Percentiles rank a stretch among this genome's conserved stretches.
phyloP scores from a whole-genome alignment of 2,113 vertebrate genomes.

The Pseudopipra pipra region DNA sequence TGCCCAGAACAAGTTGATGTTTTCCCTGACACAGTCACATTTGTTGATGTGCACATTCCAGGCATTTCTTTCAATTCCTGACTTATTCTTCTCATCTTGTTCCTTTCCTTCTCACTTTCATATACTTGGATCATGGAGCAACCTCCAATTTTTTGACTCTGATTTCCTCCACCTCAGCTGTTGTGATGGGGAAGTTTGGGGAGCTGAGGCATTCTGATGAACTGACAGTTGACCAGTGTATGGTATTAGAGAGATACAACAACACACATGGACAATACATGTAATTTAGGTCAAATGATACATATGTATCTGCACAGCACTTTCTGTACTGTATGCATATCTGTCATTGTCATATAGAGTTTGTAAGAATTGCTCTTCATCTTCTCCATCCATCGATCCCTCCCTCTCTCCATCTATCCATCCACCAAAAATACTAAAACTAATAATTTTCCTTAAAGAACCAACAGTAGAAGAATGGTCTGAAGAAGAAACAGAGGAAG shows the following conservation, averaged over 20 bases:
- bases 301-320: background rate
- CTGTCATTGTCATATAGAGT: background rate
- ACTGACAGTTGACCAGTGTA: background rate
- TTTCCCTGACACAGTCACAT: background rate
- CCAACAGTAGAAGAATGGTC: constrained; percentile 69
- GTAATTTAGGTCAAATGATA: background rate
- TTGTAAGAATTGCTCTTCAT: background rate
- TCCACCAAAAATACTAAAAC: background rate
- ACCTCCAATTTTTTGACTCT: background rate
- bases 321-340: background rate
- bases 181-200: background rate
- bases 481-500: constrained; percentile 70
- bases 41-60: background rate
- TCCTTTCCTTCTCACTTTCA: background rate
- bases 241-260: background rate
- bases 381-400: background rate
- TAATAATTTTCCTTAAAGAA: constrained; percentile 65
- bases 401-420: background rate
- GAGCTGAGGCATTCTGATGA: background rate
- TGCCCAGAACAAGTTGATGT: background rate
- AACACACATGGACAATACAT: background rate
- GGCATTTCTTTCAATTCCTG: background rate
- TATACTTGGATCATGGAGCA: background rate
- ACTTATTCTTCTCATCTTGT: background rate
- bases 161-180: background rate